Percentiles rank a stretch among this genome's conserved stretches.
phyloP scores from a whole-genome alignment of 2,888 invertebrate species.

The Oscheius sp. region DNA sequence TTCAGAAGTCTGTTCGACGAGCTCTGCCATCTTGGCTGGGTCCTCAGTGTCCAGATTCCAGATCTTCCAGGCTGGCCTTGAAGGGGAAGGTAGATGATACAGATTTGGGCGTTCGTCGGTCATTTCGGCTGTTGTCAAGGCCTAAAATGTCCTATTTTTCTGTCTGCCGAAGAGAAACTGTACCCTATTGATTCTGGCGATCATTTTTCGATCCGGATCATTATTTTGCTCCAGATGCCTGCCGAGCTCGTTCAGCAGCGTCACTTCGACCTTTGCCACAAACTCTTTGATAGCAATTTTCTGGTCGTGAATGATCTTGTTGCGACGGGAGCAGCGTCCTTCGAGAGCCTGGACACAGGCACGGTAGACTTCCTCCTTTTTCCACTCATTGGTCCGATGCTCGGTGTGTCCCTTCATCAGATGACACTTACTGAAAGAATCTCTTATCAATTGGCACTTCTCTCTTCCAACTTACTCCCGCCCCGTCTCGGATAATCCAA shows the following conservation, averaged over 20 bases:
- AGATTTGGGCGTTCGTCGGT: slow-evolving; percentile 53
- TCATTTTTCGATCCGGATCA: slow-evolving; percentile 58
- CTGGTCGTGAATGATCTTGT: slow-evolving; percentile 58
- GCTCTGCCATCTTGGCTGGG: slow-evolving; percentile 56
- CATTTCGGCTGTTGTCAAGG: slow-evolving; percentile 48
- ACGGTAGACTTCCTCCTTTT: slow-evolving; percentile 57
- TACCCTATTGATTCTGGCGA: slow-evolving; percentile 54
- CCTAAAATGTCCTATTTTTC: slow-evolving; percentile 20
- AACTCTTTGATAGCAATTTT: slow-evolving; percentile 62
- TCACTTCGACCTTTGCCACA: slow-evolving; percentile 60
- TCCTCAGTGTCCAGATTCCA: slow-evolving; percentile 60
- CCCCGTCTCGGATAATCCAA: not conserved
- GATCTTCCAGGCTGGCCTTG: slow-evolving; percentile 60
- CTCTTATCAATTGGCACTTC: not conserved
- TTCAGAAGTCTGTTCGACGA: slow-evolving; percentile 55
- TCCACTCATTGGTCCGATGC: slow-evolving; percentile 62
- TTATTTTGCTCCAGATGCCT: slow-evolving; percentile 55
- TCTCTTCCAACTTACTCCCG: not conserved
- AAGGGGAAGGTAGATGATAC: slow-evolving; percentile 62
- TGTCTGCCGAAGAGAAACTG: not conserved
- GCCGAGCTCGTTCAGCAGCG: slow-evolving; percentile 57
- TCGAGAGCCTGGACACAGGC: slow-evolving; percentile 58
- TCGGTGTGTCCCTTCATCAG: slow-evolving; percentile 62
- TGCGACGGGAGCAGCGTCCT: slow-evolving; percentile 59
- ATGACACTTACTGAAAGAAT: slow-evolving; percentile 58